Evolutionary conservation across 23 tunicate genomes (phyloP).

Genomic region (Ciona savignyi): DNA sequence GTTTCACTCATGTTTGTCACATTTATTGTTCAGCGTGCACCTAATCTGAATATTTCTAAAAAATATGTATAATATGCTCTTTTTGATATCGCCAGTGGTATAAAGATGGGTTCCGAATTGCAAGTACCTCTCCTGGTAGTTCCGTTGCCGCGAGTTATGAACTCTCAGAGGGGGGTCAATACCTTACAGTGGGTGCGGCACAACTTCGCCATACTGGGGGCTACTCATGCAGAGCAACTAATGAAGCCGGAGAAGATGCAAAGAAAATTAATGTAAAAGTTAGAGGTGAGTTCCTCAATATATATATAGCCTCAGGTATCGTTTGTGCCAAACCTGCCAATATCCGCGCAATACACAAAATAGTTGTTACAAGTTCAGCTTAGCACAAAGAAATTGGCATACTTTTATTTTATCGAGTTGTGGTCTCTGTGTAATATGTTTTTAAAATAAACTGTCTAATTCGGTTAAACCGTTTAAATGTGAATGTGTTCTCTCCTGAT

Average conservation of each 20-base stretch:
- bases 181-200: conserved; percentile 40
- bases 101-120: conserved; percentile 71
- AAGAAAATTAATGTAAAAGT: conserved; percentile 62
- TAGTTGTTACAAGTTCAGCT: too few relatives aligned
- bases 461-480: too few relatives aligned
- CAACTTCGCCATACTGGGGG: conserved; percentile 45
- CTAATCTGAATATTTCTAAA: neutral
- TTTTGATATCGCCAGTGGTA: conserved; percentile 43
- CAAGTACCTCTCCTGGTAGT: conserved; percentile 25
- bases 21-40: neutral
- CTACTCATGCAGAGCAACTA: conserved; percentile 80
- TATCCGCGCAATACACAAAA: too few relatives aligned
- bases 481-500: too few relatives aligned
- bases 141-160: conserved; percentile 24
- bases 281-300: conserved; percentile 71
- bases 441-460: conserved; percentile 5
- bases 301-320: too few relatives aligned
- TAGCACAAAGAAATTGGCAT: too few relatives aligned
- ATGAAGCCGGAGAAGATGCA: conserved; percentile 67
- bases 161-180: conserved; percentile 39
- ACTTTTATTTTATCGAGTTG: too few relatives aligned
- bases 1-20: too few relatives aligned
- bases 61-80: neutral
- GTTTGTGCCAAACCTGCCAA: too few relatives aligned
- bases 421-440: too few relatives aligned